Conservation (phyloP, 2,797 vertebrate genomes). For the Clarias pachynema region DNA sequence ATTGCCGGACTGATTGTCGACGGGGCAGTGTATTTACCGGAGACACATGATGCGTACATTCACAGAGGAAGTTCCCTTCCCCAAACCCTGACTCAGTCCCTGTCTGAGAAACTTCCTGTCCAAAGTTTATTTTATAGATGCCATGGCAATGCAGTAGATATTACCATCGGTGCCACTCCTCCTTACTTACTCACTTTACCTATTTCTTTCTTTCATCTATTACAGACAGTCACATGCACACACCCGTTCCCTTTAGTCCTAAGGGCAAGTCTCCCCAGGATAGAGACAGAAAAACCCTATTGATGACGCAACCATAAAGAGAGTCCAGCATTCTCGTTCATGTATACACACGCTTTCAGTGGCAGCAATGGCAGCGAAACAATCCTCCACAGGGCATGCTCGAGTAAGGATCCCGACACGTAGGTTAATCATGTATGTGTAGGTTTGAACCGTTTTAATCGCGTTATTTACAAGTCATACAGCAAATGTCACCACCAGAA, state of each 20-base stretch:
- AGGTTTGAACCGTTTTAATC: background rate
- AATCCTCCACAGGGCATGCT: background rate
- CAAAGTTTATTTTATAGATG: conserved; percentile 23
- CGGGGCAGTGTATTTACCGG: background rate
- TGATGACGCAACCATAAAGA: conserved; percentile 32
- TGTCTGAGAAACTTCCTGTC: conserved; percentile 50
- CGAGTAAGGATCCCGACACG: background rate
- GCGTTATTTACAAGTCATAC: background rate
- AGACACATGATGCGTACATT: background rate
- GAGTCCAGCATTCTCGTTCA: conserved; percentile 36
- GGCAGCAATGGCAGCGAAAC: conserved; percentile 22
- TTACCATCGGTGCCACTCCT: background rate
- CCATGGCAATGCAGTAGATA: background rate
- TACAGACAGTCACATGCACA: conserved; percentile 3
- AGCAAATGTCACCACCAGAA: conserved; percentile 7
- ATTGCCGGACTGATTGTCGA: background rate
- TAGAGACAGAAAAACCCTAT: conserved; percentile 9
- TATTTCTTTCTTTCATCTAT: background rate
- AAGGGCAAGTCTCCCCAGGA: background rate
- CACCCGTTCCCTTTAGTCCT: background rate
- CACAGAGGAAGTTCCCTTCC: background rate
- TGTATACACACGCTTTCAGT: conserved; percentile 49
- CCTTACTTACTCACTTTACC: background rate
- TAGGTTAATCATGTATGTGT: background rate
- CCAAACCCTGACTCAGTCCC: conserved; percentile 33